Conservation (phyloP, 1,140 invertebrate species). For the Hermetia illucens region DNA sequence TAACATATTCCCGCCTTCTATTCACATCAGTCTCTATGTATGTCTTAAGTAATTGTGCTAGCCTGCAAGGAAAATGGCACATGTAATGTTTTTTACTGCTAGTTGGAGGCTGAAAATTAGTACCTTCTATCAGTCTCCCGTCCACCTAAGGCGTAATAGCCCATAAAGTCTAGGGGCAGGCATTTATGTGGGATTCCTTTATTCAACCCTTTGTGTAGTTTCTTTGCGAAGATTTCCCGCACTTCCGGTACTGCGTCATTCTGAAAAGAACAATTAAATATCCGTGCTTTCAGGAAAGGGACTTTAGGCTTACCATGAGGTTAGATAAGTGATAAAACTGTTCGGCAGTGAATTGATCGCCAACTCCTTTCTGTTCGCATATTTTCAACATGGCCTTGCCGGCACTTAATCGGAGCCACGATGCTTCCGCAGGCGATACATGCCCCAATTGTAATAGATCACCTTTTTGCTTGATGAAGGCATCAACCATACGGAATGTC, state of each 20-base stretch:
- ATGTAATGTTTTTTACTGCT: too few relatives aligned
- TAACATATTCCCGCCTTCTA: constrained; percentile 81
- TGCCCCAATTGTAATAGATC: constrained; percentile 61
- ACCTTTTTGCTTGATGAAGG: constrained; percentile 79
- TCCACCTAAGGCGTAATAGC: constrained; percentile 78
- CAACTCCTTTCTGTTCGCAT: constrained; percentile 88
- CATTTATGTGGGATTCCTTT: constrained; percentile 74
- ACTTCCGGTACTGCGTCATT: constrained; percentile 78
- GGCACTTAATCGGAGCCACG: constrained; percentile 78
- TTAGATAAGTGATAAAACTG: constrained; percentile 89
- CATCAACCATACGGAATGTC: constrained; percentile 83
- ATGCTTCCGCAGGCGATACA: constrained; percentile 71
- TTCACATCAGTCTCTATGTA: constrained; percentile 56
- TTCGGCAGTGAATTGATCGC: constrained; percentile 84
- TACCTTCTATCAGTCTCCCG: constrained; percentile 61
- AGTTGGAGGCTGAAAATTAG: constrained; percentile 8
- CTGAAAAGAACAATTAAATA: constrained; percentile 29
- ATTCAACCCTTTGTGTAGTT: constrained; percentile 77
- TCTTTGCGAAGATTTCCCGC: constrained; percentile 73
- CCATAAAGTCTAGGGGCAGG: constrained; percentile 93
- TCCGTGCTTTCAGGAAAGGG: constrained; percentile 1
- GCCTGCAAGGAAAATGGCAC: constrained; percentile 9
- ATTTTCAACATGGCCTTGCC: constrained; percentile 93
- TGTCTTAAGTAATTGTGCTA: constrained; percentile 19
- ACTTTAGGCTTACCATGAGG: constrained; percentile 53